Conservation (phyloP, 2,113 vertebrate species). For the Psilopsiagon aymara region DNA sequence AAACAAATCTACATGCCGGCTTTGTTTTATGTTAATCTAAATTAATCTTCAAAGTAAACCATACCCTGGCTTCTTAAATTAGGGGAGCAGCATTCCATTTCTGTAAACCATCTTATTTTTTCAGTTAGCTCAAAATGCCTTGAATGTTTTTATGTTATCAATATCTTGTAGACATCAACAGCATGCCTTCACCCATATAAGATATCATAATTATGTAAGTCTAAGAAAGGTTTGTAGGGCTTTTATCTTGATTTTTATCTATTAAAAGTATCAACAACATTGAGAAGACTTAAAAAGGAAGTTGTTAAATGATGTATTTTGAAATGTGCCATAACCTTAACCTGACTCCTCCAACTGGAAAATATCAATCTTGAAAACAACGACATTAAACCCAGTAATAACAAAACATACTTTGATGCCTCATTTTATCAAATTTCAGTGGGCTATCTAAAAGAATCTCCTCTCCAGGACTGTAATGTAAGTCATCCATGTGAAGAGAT, state of each 20-base stretch:
- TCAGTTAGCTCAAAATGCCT: background rate
- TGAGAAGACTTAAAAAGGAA: background rate
- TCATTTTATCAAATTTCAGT: background rate
- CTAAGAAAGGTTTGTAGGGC: background rate
- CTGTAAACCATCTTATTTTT: background rate
- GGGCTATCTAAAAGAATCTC: background rate
- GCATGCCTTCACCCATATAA: background rate
- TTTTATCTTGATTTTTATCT: background rate
- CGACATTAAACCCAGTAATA: background rate
- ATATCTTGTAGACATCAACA: background rate
- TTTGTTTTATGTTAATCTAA: background rate
- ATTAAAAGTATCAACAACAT: background rate
- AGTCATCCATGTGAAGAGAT: background rate
- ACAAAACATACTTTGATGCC: background rate
- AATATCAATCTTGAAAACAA: background rate
- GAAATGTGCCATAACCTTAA: background rate
- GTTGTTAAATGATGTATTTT: background rate
- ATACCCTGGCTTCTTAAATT: background rate
- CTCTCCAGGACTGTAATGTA: background rate
- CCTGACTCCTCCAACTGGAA: background rate
- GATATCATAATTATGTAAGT: background rate
- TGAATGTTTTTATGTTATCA: background rate
- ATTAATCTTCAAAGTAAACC: background rate
- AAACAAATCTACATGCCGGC: accelerated
- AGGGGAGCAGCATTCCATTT: background rate